Evolutionary conservation across 2,113 vertebrate species (phyloP).

Genomic region (Struthidea cinerea): DNA sequence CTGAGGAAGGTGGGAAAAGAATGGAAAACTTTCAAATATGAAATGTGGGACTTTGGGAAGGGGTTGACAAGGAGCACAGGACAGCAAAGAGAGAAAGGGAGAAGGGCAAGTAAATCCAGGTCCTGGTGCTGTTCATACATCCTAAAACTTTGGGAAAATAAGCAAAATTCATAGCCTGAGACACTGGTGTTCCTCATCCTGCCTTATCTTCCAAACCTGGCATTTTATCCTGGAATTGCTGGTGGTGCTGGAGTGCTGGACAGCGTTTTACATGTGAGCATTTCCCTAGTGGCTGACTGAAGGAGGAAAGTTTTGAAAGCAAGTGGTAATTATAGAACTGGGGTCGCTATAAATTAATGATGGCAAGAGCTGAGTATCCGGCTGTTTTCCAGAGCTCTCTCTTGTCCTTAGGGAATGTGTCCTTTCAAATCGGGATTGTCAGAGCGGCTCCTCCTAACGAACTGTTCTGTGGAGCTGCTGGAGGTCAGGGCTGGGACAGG

Average conservation of each 20-base stretch:
- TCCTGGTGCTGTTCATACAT: background rate
- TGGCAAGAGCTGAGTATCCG: background rate
- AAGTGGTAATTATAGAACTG: background rate
- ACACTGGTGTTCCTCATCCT: background rate
- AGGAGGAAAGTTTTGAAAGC: background rate
- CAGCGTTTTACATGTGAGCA: background rate
- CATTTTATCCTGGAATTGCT: background rate
- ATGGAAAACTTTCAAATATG: background rate
- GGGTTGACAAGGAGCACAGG: background rate
- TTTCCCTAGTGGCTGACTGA: background rate
- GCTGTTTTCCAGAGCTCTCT: background rate
- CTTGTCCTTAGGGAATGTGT: background rate
- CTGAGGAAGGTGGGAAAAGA: background rate
- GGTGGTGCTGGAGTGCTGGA: fast-evolving
- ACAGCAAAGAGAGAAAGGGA: background rate
- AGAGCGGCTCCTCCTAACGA: background rate
- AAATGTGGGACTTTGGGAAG: background rate
- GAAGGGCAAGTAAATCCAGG: background rate
- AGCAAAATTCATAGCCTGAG: background rate
- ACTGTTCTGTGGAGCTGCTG: background rate
- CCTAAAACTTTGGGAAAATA: background rate
- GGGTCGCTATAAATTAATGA: background rate
- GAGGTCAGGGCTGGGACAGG: background rate
- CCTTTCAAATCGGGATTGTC: background rate
- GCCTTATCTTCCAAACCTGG: background rate